Percentiles rank a stretch among this genome's conserved stretches.
These are phyloP conservation scores for Ectobius pallidus DNA, from an alignment of 2,888 invertebrate species.

Conservation along the genomic window DNA sequence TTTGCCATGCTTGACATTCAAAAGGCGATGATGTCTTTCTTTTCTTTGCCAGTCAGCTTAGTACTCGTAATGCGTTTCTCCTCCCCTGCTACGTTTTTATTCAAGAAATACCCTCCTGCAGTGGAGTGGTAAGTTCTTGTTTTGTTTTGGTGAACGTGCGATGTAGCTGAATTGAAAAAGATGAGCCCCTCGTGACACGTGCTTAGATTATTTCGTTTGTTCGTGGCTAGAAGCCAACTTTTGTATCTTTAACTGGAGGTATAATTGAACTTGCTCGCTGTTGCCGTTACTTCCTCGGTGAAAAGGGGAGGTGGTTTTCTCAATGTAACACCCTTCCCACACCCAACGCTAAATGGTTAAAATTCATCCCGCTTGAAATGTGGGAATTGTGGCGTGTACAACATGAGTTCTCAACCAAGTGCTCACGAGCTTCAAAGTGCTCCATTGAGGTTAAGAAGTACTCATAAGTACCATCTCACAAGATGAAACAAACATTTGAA, in stretches of 20 bases:
- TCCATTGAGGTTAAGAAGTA: too few relatives aligned
- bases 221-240: background rate
- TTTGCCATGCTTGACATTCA: conserved; percentile 42
- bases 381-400: too few relatives aligned
- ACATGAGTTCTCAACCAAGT: too few relatives aligned
- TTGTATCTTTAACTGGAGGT: background rate
- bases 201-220: conserved; percentile 13
- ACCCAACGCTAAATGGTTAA: too few relatives aligned
- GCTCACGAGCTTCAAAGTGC: too few relatives aligned
- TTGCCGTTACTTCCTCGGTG: too few relatives aligned
- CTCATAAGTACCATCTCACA: too few relatives aligned
- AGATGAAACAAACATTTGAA: too few relatives aligned
- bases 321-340: too few relatives aligned
- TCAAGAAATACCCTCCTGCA: background rate
- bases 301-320: too few relatives aligned
- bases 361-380: too few relatives aligned
- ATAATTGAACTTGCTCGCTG: conserved; percentile 14
- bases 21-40: conserved; percentile 41
- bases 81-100: conserved; percentile 10
- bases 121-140: conserved; percentile 1
- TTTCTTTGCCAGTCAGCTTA: background rate
- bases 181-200: conserved; percentile 14
- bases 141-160: conserved; percentile 25
- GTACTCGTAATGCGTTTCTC: background rate
- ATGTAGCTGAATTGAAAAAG: conserved; percentile 25